phyloP scores from a whole-genome alignment of 2,797 vertebrate species.

The Pempheris klunzingeri region DNA sequence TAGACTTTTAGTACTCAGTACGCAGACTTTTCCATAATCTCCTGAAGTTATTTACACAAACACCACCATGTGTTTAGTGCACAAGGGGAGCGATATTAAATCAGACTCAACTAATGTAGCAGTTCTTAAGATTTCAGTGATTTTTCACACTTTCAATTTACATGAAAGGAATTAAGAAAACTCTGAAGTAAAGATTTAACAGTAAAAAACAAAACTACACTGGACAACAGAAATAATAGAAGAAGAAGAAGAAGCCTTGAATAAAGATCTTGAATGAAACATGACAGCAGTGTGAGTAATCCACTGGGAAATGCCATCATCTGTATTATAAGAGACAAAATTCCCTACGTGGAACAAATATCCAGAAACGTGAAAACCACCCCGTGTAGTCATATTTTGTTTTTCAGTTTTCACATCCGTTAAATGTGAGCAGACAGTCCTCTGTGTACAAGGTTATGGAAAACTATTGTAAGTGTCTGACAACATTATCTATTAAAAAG shows the following conservation, averaged over 20 bases:
- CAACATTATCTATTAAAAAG: no score
- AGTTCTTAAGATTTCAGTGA: background rate
- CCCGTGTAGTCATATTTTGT: no score
- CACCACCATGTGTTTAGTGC: background rate
- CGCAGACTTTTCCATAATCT: background rate
- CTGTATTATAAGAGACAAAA: slow-evolving; percentile 36
- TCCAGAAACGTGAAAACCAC: background rate
- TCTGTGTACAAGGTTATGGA: background rate
- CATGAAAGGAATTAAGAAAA: background rate
- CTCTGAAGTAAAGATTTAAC: background rate
- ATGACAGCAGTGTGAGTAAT: slow-evolving; percentile 50
- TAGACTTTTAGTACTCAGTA: background rate
- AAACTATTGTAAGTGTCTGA: no score
- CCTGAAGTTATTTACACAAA: background rate
- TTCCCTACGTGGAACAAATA: slow-evolving; percentile 28
- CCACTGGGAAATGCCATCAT: slow-evolving; percentile 19
- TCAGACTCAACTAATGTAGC: background rate
- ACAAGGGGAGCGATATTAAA: background rate
- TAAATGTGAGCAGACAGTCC: background rate
- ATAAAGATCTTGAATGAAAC: slow-evolving; percentile 27
- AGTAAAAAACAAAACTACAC: background rate
- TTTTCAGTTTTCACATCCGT: background rate
- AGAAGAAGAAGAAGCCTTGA: slow-evolving; percentile 1
- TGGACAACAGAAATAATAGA: background rate
- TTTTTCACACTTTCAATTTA: background rate